Conservation (phyloP, 1,140 invertebrate genomes). For the Achroia grisella region DNA sequence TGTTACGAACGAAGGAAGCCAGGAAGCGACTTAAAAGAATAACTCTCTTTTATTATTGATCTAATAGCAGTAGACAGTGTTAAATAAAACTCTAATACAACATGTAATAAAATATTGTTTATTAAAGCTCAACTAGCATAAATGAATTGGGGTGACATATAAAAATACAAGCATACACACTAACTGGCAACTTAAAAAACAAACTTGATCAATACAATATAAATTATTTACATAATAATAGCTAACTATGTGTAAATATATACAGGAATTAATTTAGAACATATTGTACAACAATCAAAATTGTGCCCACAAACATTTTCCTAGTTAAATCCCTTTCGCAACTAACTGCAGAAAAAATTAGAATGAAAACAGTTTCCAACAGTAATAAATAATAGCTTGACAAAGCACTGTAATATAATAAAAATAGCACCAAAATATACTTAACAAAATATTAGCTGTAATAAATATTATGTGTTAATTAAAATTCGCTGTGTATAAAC, state of each 20-base stretch:
- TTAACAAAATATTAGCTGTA: not conserved
- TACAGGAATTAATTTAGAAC: constrained; percentile 6
- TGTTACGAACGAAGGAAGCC: no score
- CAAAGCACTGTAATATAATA: not conserved
- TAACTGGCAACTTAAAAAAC: constrained; percentile 17
- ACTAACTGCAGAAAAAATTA: no score
- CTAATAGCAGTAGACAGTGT: constrained; percentile 5
- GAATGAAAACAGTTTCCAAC: no score
- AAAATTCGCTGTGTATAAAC: no score
- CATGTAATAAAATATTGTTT: constrained; percentile 43
- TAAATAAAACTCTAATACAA: constrained; percentile 26
- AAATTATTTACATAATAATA: not conserved
- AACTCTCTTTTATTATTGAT: no score
- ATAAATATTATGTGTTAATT: no score
- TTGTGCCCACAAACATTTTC: not conserved
- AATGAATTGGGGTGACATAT: constrained; percentile 21
- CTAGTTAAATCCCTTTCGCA: no score
- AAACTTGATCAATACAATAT: constrained; percentile 12
- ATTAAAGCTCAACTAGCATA: constrained; percentile 50
- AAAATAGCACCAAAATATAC: not conserved
- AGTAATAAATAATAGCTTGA: not conserved
- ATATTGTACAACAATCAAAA: constrained; percentile 1
- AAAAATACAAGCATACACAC: constrained; percentile 25
- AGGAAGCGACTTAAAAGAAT: no score
- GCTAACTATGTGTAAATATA: constrained; percentile 7